These are phyloP conservation scores for Tarsius wallacei DNA, from an alignment of 2,797 vertebrate genomes.

Conservation along the genomic window DNA sequence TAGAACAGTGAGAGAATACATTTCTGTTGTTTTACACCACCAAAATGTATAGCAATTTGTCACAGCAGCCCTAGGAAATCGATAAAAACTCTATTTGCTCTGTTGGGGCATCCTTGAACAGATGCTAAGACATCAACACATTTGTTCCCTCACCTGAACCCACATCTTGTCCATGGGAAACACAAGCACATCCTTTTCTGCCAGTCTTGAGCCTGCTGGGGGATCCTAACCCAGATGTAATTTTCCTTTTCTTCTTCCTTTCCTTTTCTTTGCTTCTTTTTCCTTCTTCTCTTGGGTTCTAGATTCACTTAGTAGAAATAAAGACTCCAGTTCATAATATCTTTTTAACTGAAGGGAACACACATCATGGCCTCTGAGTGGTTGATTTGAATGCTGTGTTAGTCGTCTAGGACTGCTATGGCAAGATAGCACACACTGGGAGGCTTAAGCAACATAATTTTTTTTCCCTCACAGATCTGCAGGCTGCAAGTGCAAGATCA, in stretches of 20 bases:
- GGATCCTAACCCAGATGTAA: too few relatives aligned
- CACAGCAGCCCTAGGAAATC: neutral
- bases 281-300: neutral
- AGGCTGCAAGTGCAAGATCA: neutral
- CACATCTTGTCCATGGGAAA: neutral
- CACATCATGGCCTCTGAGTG: neutral
- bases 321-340: neutral
- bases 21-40: neutral
- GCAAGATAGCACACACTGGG: too few relatives aligned
- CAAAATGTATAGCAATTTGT: neutral
- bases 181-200: rapidly evolving
- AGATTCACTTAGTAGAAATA: neutral
- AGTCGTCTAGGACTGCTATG: neutral
- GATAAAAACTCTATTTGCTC: neutral
- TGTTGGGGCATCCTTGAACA: neutral
- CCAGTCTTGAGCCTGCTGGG: too few relatives aligned
- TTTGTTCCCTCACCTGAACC: neutral
- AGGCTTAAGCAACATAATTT: neutral
- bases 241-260: neutral
- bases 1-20: neutral
- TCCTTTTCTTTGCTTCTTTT: neutral
- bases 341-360: neutral
- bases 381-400: neutral
- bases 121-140: neutral
- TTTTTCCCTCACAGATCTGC: neutral